Conservation (phyloP, 2,113 vertebrate species). For the Haemorhous mexicanus region DNA sequence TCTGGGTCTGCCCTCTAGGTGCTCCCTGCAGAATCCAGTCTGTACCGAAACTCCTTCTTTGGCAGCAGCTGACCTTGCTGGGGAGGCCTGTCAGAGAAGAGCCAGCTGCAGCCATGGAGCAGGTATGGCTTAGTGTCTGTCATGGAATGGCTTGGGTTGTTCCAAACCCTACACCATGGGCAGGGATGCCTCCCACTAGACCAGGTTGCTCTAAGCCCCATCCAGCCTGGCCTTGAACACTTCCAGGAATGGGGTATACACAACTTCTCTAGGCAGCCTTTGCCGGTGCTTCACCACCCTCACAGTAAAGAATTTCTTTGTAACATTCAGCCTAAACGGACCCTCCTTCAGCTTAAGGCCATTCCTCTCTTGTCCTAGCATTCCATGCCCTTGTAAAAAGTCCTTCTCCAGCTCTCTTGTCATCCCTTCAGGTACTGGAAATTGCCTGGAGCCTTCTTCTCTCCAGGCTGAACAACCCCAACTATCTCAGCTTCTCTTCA, state of each 20-base stretch:
- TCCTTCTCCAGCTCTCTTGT: not conserved
- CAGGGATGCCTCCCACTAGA: not conserved
- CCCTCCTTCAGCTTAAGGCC: not conserved
- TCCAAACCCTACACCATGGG: not conserved
- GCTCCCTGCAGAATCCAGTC: not conserved
- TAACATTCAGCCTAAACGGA: not conserved
- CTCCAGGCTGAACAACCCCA: not conserved
- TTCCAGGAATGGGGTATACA: not conserved
- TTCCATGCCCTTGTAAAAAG: not conserved
- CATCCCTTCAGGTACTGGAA: not conserved
- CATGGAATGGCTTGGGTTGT: not conserved
- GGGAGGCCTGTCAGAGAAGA: rapidly evolving
- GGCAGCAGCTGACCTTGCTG: not conserved
- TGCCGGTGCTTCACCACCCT: not conserved
- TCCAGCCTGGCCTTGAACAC: not conserved
- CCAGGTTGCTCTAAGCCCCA: not conserved
- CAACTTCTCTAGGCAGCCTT: not conserved
- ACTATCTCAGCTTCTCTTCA: not conserved
- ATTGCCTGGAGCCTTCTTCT: not conserved
- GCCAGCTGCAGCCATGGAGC: rapidly evolving
- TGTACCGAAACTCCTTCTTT: rapidly evolving
- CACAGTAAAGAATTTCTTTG: not conserved
- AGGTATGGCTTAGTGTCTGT: not conserved
- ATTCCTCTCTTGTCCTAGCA: not conserved
- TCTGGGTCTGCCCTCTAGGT: not conserved